Conservation (phyloP, 1,140 invertebrate species). For the Euglossa dilemma region DNA sequence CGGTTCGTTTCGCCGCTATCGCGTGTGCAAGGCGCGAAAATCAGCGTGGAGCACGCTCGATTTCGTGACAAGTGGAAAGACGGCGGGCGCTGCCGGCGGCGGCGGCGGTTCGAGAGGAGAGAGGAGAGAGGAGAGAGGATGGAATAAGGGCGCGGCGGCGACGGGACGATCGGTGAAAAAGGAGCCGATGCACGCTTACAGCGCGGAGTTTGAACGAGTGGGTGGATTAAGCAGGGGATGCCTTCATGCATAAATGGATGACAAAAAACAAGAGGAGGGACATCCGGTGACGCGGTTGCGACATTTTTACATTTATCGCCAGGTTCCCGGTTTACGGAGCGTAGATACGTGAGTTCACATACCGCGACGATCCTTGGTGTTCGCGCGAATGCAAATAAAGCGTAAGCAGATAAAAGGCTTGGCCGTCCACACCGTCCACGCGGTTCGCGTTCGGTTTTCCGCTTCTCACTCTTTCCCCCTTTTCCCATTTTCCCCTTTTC, state of each 20-base stretch:
- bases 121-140: too few relatives aligned
- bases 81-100: too few relatives aligned
- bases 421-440: not conserved
- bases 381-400: constrained; percentile 53
- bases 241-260: constrained; percentile 58
- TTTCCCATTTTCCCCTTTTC: not conserved
- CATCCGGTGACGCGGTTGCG: not conserved
- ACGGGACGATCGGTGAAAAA: too few relatives aligned
- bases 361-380: not conserved
- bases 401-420: constrained; percentile 61
- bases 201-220: constrained; percentile 2
- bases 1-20: constrained; percentile 28
- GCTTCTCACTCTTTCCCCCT: constrained; percentile 40
- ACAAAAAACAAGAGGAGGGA: constrained; percentile 41
- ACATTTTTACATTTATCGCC: constrained; percentile 55
- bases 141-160: not conserved
- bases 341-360: constrained; percentile 20
- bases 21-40: not conserved
- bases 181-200: not conserved
- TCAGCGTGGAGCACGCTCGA: constrained; percentile 19
- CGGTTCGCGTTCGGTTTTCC: constrained; percentile 12
- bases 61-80: constrained; percentile 12
- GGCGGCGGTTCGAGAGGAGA: not conserved
- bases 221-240: constrained; percentile 18
- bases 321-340: not conserved